Conservation (phyloP, 2,888 invertebrate genomes). For the Torymus tubicola region DNA sequence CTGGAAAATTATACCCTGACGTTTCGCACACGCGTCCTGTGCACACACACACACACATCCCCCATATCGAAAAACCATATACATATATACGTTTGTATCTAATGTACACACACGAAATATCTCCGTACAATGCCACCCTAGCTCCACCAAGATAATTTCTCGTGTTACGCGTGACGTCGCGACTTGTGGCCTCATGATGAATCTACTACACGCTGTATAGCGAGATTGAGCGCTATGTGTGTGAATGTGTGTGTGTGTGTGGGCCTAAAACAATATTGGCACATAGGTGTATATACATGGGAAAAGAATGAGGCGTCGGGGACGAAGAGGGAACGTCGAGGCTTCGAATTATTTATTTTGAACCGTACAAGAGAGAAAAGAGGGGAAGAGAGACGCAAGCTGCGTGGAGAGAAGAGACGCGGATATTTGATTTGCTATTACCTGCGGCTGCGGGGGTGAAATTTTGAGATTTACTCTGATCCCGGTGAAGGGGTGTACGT, state of each 20-base stretch:
- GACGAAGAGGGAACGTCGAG: constrained; percentile 11
- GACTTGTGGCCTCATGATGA: neutral
- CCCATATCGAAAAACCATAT: neutral
- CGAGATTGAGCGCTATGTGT: too few relatives aligned
- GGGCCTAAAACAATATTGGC: constrained; percentile 55
- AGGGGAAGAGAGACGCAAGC: neutral
- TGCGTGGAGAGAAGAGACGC: neutral
- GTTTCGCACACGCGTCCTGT: constrained; percentile 11
- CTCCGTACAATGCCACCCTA: too few relatives aligned
- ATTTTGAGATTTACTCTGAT: constrained; percentile 10
- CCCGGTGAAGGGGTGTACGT: neutral
- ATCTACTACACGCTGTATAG: too few relatives aligned
- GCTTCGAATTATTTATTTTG: constrained; percentile 52
- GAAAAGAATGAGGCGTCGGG: neutral
- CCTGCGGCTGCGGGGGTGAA: neutral
- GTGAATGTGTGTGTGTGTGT: neutral
- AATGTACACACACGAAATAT: neutral
- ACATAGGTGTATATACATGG: neutral
- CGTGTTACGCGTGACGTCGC: constrained; percentile 50
- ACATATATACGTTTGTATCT: neutral
- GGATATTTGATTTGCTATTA: neutral
- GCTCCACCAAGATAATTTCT: constrained; percentile 51
- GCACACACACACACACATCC: neutral
- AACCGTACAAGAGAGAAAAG: neutral
- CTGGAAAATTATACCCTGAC: neutral